phyloP scores from a whole-genome alignment of 1,140 invertebrate genomes.

The Probaryconus sp. region DNA sequence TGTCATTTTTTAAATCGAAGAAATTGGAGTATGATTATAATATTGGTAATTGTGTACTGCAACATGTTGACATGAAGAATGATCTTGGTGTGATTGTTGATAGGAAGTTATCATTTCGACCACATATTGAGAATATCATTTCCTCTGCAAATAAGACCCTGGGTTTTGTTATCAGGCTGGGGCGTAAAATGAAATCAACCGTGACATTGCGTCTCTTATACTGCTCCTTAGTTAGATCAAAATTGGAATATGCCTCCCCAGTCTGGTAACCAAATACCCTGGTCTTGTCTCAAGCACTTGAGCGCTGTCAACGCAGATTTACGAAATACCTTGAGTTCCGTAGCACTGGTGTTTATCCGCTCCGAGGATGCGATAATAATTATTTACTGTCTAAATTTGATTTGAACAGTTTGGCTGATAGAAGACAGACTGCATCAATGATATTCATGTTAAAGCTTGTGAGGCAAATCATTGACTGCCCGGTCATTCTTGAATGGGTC shows the following conservation, averaged over 20 bases:
- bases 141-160: not conserved
- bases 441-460: too few species aligned
- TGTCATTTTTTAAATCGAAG: slow-evolving; percentile 3
- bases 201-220: not conserved
- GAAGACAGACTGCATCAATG: too few species aligned
- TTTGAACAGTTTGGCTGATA: too few species aligned
- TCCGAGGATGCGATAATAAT: not conserved
- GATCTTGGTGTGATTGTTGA: not conserved
- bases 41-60: too few species aligned
- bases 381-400: too few species aligned
- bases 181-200: too few species aligned
- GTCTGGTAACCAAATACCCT: not conserved
- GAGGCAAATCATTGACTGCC: too few species aligned
- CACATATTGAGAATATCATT: not conserved
- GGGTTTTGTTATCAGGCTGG: too few species aligned
- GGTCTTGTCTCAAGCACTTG: too few species aligned
- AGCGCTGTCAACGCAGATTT: too few species aligned
- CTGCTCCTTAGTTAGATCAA: not conserved
- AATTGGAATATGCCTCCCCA: not conserved
- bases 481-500: too few species aligned
- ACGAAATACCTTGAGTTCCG: not conserved
- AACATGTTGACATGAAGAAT: too few species aligned
- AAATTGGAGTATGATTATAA: not conserved
- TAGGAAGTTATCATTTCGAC: not conserved
- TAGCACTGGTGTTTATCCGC: not conserved